phyloP scores from a whole-genome alignment of 2,888 invertebrate genomes.

The Conchocele bisecta region DNA sequence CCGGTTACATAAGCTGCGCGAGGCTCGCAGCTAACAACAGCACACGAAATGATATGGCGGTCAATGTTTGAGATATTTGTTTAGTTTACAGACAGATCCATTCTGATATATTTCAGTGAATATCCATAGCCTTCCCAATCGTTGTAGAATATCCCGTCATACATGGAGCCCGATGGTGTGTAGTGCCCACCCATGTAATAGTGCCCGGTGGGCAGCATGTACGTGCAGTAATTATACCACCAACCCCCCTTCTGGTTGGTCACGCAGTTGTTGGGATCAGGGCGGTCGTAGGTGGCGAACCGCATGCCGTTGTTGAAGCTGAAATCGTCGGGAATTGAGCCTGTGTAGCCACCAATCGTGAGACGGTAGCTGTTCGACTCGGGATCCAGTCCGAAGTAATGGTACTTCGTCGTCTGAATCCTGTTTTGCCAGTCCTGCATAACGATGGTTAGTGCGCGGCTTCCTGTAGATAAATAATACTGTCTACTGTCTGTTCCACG shows the following conservation, averaged over 20 bases:
- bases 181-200: conserved; percentile 73
- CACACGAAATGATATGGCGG: too few species aligned
- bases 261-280: conserved; percentile 68
- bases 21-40: too few species aligned
- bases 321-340: conserved; percentile 69
- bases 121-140: conserved; percentile 73
- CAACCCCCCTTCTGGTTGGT: conserved; percentile 70
- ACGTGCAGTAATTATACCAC: conserved; percentile 77
- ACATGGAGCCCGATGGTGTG: conserved; percentile 58
- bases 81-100: conserved; percentile 68
- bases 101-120: conserved; percentile 69
- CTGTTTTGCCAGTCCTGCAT: conserved; percentile 68
- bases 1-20: too few species aligned
- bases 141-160: conserved; percentile 77
- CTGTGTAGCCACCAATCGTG: conserved; percentile 51
- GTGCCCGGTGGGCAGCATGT: conserved; percentile 69
- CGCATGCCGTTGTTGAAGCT: conserved; percentile 63
- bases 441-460: conserved; percentile 64
- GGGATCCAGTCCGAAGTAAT: conserved; percentile 55
- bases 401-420: conserved; percentile 56
- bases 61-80: too few species aligned
- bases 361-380: conserved; percentile 51
- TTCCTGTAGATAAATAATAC: conserved; percentile 53
- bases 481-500: too few species aligned
- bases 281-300: conserved; percentile 67